phyloP scores from a whole-genome alignment of 2,888 invertebrate genomes.

The Aspidiotus destructor region DNA sequence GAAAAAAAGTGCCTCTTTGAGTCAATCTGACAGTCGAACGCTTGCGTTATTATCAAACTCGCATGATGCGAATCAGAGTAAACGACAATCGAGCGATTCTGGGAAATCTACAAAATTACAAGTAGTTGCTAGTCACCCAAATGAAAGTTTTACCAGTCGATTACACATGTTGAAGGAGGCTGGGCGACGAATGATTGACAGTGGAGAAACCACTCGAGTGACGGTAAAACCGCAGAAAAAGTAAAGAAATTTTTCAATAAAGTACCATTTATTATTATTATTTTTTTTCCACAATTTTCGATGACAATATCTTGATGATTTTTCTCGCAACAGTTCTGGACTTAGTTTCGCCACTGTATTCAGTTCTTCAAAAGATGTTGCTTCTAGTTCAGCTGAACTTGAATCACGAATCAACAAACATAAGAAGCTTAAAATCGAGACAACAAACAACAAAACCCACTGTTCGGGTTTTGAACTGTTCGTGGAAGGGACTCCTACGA shows the following conservation, averaged over 20 bases:
- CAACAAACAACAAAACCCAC: no score
- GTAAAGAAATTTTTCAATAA: background rate
- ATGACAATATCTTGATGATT: no score
- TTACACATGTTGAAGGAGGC: slow-evolving; percentile 21
- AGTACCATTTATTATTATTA: no score
- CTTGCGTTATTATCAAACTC: background rate
- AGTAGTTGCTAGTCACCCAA: background rate
- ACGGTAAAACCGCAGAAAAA: slow-evolving; percentile 16
- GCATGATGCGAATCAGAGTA: background rate
- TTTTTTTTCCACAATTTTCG: no score
- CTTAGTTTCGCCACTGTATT: slow-evolving; percentile 10
- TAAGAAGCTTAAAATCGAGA: no score
- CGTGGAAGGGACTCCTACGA: no score
- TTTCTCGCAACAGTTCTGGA: no score
- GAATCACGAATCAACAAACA: no score
- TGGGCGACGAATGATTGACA: slow-evolving; percentile 11
- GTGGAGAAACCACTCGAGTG: slow-evolving; percentile 16
- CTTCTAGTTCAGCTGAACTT: background rate
- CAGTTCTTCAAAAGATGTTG: background rate
- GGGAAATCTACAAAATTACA: background rate
- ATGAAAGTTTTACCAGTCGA: background rate
- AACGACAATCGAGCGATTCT: background rate
- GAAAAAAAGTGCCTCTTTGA: background rate
- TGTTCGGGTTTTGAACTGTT: no score
- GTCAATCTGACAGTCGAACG: background rate